A percentile compares a stretch with the other conserved stretches of the same genome.
These are phyloP conservation scores for Thalassoma bifasciatum DNA, from an alignment of 2,113 vertebrate species.

Conservation along the genomic window DNA sequence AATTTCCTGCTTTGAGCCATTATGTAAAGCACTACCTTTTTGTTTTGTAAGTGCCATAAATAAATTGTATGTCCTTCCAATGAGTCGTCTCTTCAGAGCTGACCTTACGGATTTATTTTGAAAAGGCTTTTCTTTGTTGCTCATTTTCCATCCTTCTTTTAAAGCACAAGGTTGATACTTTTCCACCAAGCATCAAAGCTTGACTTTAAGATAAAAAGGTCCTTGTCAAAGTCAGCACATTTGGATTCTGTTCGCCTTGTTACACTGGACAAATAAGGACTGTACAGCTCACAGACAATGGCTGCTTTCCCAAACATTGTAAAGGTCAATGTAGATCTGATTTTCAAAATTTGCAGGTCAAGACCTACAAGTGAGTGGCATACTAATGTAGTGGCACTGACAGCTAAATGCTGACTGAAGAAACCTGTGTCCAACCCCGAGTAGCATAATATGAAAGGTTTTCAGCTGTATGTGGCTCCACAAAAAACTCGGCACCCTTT, in stretches of 20 bases:
- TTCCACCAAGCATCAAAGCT: background rate
- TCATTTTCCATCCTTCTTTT: background rate
- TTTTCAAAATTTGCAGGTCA: constrained; percentile 34
- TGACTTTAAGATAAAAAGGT: constrained; percentile 3
- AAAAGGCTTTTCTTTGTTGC: background rate
- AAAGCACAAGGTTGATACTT: constrained; percentile 16
- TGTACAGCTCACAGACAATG: constrained; percentile 8
- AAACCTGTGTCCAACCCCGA: background rate
- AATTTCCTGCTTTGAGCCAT: background rate
- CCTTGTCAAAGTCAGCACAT: constrained; percentile 28
- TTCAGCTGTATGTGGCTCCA: constrained; percentile 5
- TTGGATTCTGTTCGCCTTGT: constrained; percentile 22
- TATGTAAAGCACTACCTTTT: background rate
- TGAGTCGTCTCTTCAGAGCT: background rate
- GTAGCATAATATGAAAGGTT: background rate
- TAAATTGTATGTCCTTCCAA: background rate
- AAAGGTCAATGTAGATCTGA: constrained; percentile 40
- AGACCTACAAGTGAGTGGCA: constrained; percentile 16
- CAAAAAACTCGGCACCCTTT: background rate
- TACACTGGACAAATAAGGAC: constrained; percentile 7
- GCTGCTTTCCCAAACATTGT: constrained; percentile 14
- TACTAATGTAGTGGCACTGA: constrained; percentile 28
- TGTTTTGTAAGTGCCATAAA: background rate
- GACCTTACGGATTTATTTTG: background rate
- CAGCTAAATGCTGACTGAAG: constrained; percentile 9